A percentile compares a stretch with the other conserved stretches of the same genome.
phyloP scores from a whole-genome alignment of 2,797 vertebrate genomes.

The Phrynocephalus guinanensis region DNA sequence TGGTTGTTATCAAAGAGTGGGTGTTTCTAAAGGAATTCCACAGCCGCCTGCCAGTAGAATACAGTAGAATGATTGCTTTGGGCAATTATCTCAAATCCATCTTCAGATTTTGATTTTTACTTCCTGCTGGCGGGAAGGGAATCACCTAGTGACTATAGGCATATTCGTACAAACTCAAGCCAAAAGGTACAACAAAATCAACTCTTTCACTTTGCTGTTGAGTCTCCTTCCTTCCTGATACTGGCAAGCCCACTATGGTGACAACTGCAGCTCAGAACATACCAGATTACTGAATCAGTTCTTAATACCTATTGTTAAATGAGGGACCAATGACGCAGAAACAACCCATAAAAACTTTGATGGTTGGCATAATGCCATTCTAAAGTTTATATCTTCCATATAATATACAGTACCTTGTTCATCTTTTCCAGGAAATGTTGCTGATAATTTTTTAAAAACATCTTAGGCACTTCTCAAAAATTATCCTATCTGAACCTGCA shows the following conservation, averaged over 20 bases:
- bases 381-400: not conserved
- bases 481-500: slow-evolving; percentile 14
- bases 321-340: slow-evolving; percentile 5
- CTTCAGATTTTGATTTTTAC: not conserved
- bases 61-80: no score
- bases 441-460: not conserved
- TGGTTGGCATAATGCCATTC: not conserved
- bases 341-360: not conserved
- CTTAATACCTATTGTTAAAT: slow-evolving; percentile 1
- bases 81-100: not conserved
- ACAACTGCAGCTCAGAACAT: slow-evolving; percentile 11
- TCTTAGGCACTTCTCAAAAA: not conserved
- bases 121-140: not conserved
- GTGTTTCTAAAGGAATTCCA: slow-evolving; percentile 17
- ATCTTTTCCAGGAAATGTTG: slow-evolving; percentile 31
- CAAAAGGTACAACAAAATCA: not conserved
- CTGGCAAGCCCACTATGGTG: not conserved
- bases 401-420: not conserved
- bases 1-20: slow-evolving; percentile 13
- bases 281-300: not conserved
- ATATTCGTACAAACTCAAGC: no score
- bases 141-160: not conserved
- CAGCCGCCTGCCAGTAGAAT: not conserved
- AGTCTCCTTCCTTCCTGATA: not conserved
- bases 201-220: not conserved